phyloP scores from a whole-genome alignment of 2,797 vertebrate species.

The Crocodylus rhombifer region DNA sequence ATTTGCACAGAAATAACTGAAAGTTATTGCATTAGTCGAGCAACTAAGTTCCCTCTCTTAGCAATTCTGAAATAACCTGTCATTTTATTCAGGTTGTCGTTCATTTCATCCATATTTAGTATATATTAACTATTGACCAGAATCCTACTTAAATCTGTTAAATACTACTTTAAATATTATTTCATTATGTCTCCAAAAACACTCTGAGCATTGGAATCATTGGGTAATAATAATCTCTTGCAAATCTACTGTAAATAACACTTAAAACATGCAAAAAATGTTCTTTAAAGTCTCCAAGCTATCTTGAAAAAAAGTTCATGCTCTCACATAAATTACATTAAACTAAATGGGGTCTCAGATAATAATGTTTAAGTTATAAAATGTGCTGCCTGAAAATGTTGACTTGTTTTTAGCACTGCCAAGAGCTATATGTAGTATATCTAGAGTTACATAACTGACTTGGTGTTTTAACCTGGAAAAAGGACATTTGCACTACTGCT shows the following conservation, averaged over 20 bases:
- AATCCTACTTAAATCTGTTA: slow-evolving; percentile 4
- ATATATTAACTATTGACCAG: not conserved
- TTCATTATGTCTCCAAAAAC: not conserved
- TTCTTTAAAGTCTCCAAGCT: slow-evolving; percentile 55
- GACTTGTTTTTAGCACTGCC: slow-evolving; percentile 65
- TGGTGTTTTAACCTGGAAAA: slow-evolving; percentile 57
- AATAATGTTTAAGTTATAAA: slow-evolving; percentile 69
- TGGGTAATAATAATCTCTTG: slow-evolving; percentile 6
- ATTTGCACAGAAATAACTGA: not conserved
- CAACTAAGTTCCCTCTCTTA: not conserved
- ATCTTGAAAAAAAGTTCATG: slow-evolving; percentile 39
- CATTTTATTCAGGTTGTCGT: not conserved
- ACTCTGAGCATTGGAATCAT: not conserved
- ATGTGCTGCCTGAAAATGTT: slow-evolving; percentile 46
- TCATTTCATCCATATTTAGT: not conserved
- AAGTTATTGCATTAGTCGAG: not conserved
- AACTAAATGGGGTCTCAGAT: slow-evolving; percentile 44
- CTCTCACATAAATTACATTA: slow-evolving; percentile 59
- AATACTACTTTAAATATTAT: not conserved
- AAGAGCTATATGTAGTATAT: slow-evolving; percentile 53
- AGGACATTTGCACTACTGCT: not conserved
- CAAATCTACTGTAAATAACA: slow-evolving; percentile 34
- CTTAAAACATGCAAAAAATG: slow-evolving; percentile 5
- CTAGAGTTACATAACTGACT: slow-evolving; percentile 45
- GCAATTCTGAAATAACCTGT: not conserved